Conservation (phyloP, 2,113 vertebrate genomes). For the Phrynosoma platyrhinos region DNA sequence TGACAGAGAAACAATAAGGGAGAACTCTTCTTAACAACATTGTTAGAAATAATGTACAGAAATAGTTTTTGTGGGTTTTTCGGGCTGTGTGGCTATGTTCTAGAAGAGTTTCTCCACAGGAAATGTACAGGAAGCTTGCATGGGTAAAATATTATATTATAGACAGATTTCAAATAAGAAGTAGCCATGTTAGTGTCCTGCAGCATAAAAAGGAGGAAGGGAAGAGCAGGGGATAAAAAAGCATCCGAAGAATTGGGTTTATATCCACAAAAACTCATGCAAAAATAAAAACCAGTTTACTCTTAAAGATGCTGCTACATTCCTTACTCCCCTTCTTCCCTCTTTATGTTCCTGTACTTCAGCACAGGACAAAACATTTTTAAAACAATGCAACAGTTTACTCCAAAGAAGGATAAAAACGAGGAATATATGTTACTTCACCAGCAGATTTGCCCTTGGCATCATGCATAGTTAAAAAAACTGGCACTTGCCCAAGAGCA, state of each 20-base stretch:
- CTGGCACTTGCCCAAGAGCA: constrained; percentile 59
- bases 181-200: too few species aligned
- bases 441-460: constrained; percentile 5
- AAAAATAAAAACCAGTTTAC: too few species aligned
- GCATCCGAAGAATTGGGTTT: too few species aligned
- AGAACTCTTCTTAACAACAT: background rate
- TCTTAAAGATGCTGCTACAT: too few species aligned
- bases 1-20: background rate
- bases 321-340: too few species aligned
- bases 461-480: constrained; percentile 36
- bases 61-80: too few species aligned
- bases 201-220: too few species aligned
- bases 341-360: background rate
- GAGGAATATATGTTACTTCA: background rate
- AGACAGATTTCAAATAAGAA: too few species aligned
- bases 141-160: background rate
- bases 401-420: background rate
- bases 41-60: background rate
- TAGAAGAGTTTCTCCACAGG: background rate
- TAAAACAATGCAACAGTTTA: too few species aligned
- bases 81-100: too few species aligned
- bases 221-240: too few species aligned
- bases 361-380: background rate
- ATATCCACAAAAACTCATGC: too few species aligned
- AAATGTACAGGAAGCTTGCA: background rate